Conservation (phyloP, 92 coral and sea anemone species). For the Epizoanthus rinbou region DNA sequence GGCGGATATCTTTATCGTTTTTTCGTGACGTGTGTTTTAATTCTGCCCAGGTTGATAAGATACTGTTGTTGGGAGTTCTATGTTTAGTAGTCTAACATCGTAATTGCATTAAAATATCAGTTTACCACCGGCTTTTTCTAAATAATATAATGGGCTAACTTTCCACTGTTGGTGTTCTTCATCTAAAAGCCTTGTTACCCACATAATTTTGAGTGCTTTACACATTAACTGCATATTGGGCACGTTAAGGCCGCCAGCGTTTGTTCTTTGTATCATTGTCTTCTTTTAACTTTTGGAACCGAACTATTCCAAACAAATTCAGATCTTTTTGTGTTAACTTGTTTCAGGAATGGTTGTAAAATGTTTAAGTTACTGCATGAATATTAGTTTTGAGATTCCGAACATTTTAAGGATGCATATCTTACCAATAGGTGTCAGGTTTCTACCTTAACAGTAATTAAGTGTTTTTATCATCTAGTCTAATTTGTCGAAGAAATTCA, state of each 20-base stretch:
- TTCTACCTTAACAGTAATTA: background rate
- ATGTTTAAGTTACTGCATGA: background rate
- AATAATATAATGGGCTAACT: no score
- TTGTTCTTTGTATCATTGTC: conserved; percentile 3
- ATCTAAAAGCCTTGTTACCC: conserved; percentile 7
- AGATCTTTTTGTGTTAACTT: background rate
- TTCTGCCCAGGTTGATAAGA: no score
- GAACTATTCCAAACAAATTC: conserved; percentile 9
- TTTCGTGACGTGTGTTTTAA: no score
- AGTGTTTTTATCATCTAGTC: background rate
- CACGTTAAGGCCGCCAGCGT: conserved; percentile 8
- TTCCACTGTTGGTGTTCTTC: background rate
- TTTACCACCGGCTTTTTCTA: no score
- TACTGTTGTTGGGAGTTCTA: no score
- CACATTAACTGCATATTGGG: conserved; percentile 4
- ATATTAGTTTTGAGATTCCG: conserved; percentile 3
- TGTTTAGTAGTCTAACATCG: no score
- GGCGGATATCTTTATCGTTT: no score
- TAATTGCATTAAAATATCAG: no score
- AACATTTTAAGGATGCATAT: conserved; percentile 8
- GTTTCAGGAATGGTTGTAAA: background rate
- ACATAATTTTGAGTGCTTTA: background rate
- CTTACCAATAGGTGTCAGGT: background rate
- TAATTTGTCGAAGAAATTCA: background rate
- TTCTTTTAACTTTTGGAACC: conserved; percentile 6